Evolutionary conservation across 2,888 invertebrate genomes (phyloP).

Genomic region (Drosophila maculinotata): DNA sequence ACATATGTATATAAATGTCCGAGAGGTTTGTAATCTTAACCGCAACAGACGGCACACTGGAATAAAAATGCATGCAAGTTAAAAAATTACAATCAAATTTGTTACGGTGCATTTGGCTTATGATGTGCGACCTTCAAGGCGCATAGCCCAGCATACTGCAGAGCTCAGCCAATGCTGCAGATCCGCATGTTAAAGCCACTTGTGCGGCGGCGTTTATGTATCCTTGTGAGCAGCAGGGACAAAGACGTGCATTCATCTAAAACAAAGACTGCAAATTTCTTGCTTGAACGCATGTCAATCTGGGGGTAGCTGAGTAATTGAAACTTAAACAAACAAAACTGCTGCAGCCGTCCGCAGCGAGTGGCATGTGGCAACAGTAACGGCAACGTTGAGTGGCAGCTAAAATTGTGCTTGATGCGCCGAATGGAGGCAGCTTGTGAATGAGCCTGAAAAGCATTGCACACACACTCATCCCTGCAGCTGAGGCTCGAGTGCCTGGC

Average conservation of each 20-base stretch:
- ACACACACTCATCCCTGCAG: conserved; percentile 30
- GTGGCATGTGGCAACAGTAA: conserved; percentile 44
- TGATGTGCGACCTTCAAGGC: conserved; percentile 25
- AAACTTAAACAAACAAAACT: conserved; percentile 76
- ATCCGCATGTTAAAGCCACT: conserved; percentile 28
- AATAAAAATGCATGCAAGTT: too few species aligned
- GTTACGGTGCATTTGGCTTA: conserved; percentile 16
- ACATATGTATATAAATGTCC: too few species aligned
- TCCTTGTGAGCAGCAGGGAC: conserved; percentile 43
- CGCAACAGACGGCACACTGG: too few species aligned
- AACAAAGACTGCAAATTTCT: conserved; percentile 49
- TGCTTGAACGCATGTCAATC: conserved; percentile 71
- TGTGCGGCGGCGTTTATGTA: conserved; percentile 47
- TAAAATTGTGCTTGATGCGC: conserved; percentile 31
- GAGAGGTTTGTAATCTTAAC: too few species aligned
- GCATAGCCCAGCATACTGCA: neutral
- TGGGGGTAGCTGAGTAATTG: conserved; percentile 71
- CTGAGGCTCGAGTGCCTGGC: conserved; percentile 56
- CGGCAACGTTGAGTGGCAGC: conserved; percentile 32
- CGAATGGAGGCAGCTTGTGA: conserved; percentile 11
- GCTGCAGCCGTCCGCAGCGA: conserved; percentile 30
- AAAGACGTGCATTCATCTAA: conserved; percentile 41
- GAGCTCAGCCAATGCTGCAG: neutral
- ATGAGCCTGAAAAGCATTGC: conserved; percentile 25
- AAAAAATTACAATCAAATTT: too few species aligned